Evolutionary conservation across 2,113 vertebrate species (phyloP), one percentile per base, ranked within the genome.

Genomic region (Phalacrocorax pelagicus): DNA sequence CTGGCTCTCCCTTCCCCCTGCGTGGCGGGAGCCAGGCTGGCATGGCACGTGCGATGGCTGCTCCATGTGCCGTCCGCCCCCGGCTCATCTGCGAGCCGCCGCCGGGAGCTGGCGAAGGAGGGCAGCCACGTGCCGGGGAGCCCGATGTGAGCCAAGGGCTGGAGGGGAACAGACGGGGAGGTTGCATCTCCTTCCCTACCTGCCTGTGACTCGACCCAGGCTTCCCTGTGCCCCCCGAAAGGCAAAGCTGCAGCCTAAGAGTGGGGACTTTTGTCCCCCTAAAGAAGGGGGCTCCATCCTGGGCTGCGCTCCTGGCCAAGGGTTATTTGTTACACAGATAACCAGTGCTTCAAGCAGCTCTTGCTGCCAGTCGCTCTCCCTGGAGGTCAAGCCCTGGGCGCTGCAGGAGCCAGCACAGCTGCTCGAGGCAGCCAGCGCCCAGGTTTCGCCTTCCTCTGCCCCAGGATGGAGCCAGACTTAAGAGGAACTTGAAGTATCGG

Each of bases 11-110:
- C 67, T 72, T 42, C 66, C 62, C 86, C 23, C 81, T 1, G 66
- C 9, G 1, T 0, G 29, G 34, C 21, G 8, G 85, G 52, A 72
- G 69, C 73, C 21, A 1, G 79, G 88, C 80, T 58, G 91, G 92
- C 42, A 6, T 42, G 10, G 82, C 6, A 19, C 3, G 9, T n/a
- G 75, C 6, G 6, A 46, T 3, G 71, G 74, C 66, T 24, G 74
- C 86, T 95, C 81, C 94, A 3, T 83, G 95, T 90, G 85, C 77
- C 34, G 4, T 2, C 86, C 90, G 52, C 96, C 96, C 96, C 96
- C 88, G 40, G 81, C 80, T 92, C 94, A 82, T 59, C 94, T 94
- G 91, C 5, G 29, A 79, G 92, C 73, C 9, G 10, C 61, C 32
- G 46, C 86, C 6, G 42, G 67, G 78, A 96, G 95, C 89, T 93